A percentile compares a stretch with the other conserved stretches of the same genome.
phyloP scores from a whole-genome alignment of 1,140 invertebrate genomes.

The Zeugodacus cucurbitae region DNA sequence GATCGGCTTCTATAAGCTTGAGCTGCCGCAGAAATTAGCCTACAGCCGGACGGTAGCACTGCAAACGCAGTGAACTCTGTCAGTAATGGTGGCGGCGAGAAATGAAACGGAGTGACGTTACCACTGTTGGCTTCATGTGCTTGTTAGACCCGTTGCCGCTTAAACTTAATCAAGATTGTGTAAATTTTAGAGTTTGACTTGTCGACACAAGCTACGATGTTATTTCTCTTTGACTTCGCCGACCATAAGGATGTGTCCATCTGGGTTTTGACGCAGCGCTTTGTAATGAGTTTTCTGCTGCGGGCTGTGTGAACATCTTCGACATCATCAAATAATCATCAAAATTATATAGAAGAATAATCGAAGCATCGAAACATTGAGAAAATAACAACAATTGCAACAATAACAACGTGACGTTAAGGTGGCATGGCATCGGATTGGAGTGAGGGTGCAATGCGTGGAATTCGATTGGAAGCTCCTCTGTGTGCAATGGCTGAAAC shows the following conservation, averaged over 20 bases:
- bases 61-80: background rate
- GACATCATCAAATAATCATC: conserved; percentile 49
- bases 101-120: background rate
- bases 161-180: conserved; percentile 35
- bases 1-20: background rate
- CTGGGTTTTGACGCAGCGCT: conserved; percentile 37
- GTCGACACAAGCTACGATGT: conserved; percentile 3
- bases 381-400: conserved; percentile 44
- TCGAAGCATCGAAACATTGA: conserved; percentile 38
- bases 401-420: conserved; percentile 29
- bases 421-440: background rate
- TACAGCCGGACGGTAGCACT: conserved; percentile 29
- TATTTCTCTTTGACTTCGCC: conserved; percentile 21
- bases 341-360: conserved; percentile 45
- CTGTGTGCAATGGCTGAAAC: conserved; percentile 47
- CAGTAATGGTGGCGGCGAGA: background rate
- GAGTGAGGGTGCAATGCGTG: background rate
- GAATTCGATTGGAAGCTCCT: conserved; percentile 17
- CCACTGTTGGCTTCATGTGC: background rate
- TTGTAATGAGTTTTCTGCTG: conserved; percentile 63
- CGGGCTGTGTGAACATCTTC: conserved; percentile 65
- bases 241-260: conserved; percentile 33
- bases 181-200: conserved; percentile 31
- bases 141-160: conserved; percentile 18
- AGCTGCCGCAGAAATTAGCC: conserved; percentile 15